phyloP scores from a whole-genome alignment of 2,797 vertebrate genomes.

The Ficedula albicollis region DNA sequence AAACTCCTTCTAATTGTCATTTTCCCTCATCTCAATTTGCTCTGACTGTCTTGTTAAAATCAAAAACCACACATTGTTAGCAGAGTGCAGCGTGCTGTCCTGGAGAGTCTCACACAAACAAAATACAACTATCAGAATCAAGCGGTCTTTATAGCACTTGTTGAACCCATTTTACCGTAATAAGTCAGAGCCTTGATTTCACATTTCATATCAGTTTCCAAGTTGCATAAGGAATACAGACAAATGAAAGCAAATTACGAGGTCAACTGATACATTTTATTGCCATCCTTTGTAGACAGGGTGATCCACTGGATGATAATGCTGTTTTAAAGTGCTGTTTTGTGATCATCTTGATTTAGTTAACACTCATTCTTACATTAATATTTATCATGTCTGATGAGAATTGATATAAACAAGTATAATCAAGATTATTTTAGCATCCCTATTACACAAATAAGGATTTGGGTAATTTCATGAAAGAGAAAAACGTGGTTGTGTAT shows the following conservation, averaged over 20 bases:
- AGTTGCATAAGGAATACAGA: not conserved
- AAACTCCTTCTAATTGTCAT: not conserved
- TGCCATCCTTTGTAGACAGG: not conserved
- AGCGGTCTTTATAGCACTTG: not conserved
- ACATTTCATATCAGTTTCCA: not conserved
- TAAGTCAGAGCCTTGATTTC: not conserved
- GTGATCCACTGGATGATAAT: constrained; percentile 11
- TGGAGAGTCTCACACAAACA: not conserved
- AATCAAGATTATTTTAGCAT: constrained; percentile 42
- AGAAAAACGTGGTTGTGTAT: not conserved
- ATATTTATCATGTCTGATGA: constrained; percentile 50
- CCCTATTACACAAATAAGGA: not conserved
- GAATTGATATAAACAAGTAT: constrained; percentile 50
- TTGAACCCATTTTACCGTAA: not conserved
- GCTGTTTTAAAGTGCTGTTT: constrained; percentile 3
- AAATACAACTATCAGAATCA: not conserved
- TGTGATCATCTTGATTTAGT: not conserved
- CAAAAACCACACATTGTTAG: not conserved
- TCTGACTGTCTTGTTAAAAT: not conserved
- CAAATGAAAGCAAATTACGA: not conserved
- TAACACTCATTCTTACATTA: constrained; percentile 23
- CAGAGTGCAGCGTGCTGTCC: not conserved
- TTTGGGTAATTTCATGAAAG: not conserved
- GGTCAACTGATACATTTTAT: not conserved
- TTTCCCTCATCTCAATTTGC: not conserved